These are phyloP conservation scores for Drosophila bifasciata DNA, from an alignment of 1,140 invertebrate species.

Conservation along the genomic window DNA sequence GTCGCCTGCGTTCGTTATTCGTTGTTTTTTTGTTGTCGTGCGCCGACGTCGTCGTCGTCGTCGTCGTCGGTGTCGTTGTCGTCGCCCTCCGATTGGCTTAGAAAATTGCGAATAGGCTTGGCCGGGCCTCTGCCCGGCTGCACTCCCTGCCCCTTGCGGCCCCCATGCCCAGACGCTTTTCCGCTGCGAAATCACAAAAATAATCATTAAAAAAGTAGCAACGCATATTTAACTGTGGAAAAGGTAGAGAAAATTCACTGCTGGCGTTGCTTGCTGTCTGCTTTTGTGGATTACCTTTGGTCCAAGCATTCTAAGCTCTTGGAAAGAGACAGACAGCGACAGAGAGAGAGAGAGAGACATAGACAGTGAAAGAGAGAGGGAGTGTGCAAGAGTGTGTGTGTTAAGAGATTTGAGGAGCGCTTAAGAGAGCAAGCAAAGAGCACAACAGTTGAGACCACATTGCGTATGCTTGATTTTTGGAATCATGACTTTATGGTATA, in stretches of 20 bases:
- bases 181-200: slow-evolving; percentile 37
- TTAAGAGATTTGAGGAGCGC: slow-evolving; percentile 1
- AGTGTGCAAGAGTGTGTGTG: slow-evolving; percentile 32
- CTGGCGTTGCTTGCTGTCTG: neutral
- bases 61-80: slow-evolving; percentile 50
- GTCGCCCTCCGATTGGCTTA: slow-evolving; percentile 77
- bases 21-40: slow-evolving; percentile 79
- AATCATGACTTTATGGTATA: too few relatives aligned
- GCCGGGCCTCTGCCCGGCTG: slow-evolving; percentile 38
- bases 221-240: slow-evolving; percentile 27
- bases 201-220: slow-evolving; percentile 49
- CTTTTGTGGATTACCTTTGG: slow-evolving; percentile 11
- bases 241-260: slow-evolving; percentile 7
- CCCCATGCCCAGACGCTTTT: too few relatives aligned
- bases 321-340: neutral
- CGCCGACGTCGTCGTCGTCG: slow-evolving; percentile 68
- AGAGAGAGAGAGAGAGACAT: slow-evolving; percentile 1
- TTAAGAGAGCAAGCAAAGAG: slow-evolving; percentile 7
- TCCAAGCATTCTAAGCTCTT: neutral
- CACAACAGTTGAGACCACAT: slow-evolving; percentile 24
- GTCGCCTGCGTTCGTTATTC: slow-evolving; percentile 41
- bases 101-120: slow-evolving; percentile 82
- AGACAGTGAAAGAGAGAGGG: slow-evolving; percentile 18
- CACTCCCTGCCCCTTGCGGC: neutral
- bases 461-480: slow-evolving; percentile 63